Percentiles rank a stretch among this genome's conserved stretches.
phyloP scores from a whole-genome alignment of 2,113 vertebrate genomes.

The Limanda limanda region DNA sequence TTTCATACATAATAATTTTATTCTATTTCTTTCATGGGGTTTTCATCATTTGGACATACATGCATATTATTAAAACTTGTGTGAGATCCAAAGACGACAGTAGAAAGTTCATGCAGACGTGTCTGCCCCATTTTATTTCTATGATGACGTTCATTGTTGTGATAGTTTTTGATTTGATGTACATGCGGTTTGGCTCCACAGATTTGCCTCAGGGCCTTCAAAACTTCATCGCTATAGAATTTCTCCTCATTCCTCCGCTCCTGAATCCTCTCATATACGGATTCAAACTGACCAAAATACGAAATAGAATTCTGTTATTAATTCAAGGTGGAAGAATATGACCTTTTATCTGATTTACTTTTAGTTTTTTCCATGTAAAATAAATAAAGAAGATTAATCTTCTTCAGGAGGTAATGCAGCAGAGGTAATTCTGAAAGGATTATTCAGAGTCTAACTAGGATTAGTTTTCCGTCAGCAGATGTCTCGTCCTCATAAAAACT shows the following conservation, averaged over 20 bases:
- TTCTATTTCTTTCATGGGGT: constrained; percentile 8
- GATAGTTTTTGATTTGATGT: constrained; percentile 55
- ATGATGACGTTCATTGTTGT: constrained; percentile 24
- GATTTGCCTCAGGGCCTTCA: constrained; percentile 45
- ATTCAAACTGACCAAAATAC: constrained; percentile 60
- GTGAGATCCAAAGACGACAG: constrained; percentile 42
- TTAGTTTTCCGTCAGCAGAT: too few species aligned
- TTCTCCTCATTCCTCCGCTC: constrained; percentile 53
- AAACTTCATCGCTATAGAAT: constrained; percentile 57
- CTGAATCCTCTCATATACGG: constrained; percentile 60
- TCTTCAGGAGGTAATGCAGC: not conserved
- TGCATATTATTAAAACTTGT: constrained; percentile 39
- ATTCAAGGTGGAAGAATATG: not conserved
- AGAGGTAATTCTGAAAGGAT: not conserved
- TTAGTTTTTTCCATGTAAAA: not conserved
- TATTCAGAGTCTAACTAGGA: not conserved
- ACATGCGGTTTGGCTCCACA: constrained; percentile 40
- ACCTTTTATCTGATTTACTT: too few species aligned
- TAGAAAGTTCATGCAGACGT: constrained; percentile 62
- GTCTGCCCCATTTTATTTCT: constrained; percentile 57
- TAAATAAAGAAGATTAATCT: not conserved
- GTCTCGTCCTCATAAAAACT: too few species aligned
- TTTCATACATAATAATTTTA: too few species aligned
- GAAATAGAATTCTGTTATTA: constrained; percentile 32
- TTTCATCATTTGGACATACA: constrained; percentile 64